Base-by-base conservation (phyloP, 2,113 vertebrate species). In the Irena cyanogastra region DNA sequence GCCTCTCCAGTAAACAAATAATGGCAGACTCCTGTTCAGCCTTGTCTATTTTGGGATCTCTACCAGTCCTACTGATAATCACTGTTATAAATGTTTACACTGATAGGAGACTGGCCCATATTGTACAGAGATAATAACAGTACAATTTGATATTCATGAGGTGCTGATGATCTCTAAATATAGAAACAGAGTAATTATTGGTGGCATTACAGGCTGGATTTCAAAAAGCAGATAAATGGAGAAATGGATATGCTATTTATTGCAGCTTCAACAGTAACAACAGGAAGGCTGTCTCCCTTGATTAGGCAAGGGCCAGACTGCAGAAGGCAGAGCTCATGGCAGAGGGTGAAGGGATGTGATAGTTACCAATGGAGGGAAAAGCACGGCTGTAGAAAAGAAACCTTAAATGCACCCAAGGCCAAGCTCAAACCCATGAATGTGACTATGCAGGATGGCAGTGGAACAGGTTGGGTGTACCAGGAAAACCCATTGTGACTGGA, bases 91-190 rank as follows among this genome's bases (percentile, higher is more conserved):
- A 96, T 94, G 87, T 96, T 96, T 95, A 97, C 86, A 61, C 81
- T 72, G 87, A 77, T 94, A 88, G 89, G 76, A 96, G 82, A 72
- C 86, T 91, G 77, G 95, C 87, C 95, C 69, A 30, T 95, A 93
- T 92, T 95, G 81, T 89, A 76, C 85, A 90, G 93, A 90, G 84
- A 96, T 95, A 95, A 94, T 90, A 96, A 93, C 84, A 93, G 94
- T 71, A 96, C 90, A 74, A 94, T 96, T 96, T 96, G 88, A 95
- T 96, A 97, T 97, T 97, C 95, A 97, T 95, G 92, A 96, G 92
- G 84, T 94, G 91, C 72, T 97, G 95, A 96, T 93, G 93, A 96
- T 88, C 68, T 88, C 95, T 92, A 97, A 96, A 96, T 96, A 96
- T 97, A 97, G 95, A 90, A 96, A 90, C 81, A 66, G 89, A 90